A percentile compares a stretch with the other conserved stretches of the same genome.
phyloP scores from a whole-genome alignment of 2,797 vertebrate species.

The Epinephelus awoara region DNA sequence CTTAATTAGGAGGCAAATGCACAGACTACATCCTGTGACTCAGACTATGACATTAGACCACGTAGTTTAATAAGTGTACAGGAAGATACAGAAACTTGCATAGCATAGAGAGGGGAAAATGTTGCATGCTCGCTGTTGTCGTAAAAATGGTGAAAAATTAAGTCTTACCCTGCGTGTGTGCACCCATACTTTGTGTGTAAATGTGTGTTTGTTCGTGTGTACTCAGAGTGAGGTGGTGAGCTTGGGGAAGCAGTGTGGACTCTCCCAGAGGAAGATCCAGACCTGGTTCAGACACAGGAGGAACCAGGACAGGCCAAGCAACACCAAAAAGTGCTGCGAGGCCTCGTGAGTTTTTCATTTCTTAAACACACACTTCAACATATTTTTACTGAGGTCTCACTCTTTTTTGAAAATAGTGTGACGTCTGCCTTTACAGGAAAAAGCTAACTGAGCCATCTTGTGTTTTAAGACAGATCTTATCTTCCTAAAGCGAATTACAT shows the following conservation, averaged over 20 bases:
- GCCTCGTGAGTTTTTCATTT: slow-evolving; percentile 85
- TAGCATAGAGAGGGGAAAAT: background rate
- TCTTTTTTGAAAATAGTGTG: too few relatives aligned
- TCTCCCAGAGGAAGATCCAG: slow-evolving; percentile 87
- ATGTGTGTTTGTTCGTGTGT: slow-evolving; percentile 26
- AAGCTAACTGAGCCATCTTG: background rate
- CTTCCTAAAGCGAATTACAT: background rate
- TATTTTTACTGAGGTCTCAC: background rate
- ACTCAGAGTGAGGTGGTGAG: slow-evolving; percentile 74
- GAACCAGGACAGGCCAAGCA: slow-evolving; percentile 88
- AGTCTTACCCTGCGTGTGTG: background rate
- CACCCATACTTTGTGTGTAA: background rate
- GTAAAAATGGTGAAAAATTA: too few relatives aligned
- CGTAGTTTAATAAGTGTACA: background rate
- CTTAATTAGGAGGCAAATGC: too few relatives aligned
- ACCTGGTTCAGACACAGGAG: slow-evolving; percentile 91
- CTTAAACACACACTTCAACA: background rate
- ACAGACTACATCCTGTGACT: too few relatives aligned
- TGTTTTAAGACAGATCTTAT: background rate
- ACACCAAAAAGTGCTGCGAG: slow-evolving; percentile 94
- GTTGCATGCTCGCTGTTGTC: background rate
- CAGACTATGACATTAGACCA: too few relatives aligned
- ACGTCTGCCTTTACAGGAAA: background rate
- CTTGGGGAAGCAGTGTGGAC: slow-evolving; percentile 85
- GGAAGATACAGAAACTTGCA: background rate